Evolutionary conservation across 2,888 invertebrate species (phyloP).

Genomic region (Eupithecia pulchellata): DNA sequence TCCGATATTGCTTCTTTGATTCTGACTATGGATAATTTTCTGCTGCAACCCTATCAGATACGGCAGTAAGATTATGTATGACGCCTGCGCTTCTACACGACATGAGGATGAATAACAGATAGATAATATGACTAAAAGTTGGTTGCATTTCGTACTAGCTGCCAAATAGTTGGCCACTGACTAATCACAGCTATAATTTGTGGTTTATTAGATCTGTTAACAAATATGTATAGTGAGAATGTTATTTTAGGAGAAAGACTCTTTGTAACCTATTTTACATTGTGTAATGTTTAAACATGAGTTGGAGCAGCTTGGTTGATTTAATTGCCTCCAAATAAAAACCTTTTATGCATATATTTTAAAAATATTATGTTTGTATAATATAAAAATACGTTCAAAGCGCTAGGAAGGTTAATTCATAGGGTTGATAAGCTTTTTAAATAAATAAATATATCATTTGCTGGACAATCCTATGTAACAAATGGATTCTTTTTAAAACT

Average conservation of each 20-base stretch:
- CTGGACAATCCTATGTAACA: neutral
- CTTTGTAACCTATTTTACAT: conserved; percentile 1
- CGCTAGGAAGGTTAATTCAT: neutral
- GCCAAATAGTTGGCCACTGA: conserved; percentile 34
- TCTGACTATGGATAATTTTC: neutral
- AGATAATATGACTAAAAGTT: conserved; percentile 30
- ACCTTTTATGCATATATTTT: neutral
- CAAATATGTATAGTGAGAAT: neutral
- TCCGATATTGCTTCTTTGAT: neutral
- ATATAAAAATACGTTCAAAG: neutral
- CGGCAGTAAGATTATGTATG: conserved; percentile 31
- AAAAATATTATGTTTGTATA: neutral
- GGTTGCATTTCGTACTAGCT: conserved; percentile 24
- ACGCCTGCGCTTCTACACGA: conserved; percentile 36
- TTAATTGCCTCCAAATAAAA: neutral
- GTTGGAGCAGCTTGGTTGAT: neutral
- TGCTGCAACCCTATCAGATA: conserved; percentile 31
- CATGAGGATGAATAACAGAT: conserved; percentile 35
- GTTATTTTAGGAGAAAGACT: neutral
- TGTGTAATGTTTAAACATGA: neutral
- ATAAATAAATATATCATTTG: no score
- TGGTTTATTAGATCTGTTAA: neutral
- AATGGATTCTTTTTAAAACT: no score
- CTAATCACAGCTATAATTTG: conserved; percentile 19
- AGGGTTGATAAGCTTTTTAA: no score